These are phyloP conservation scores for Octodonta nipae DNA, from an alignment of 2,888 invertebrate species.

Conservation along the genomic window DNA sequence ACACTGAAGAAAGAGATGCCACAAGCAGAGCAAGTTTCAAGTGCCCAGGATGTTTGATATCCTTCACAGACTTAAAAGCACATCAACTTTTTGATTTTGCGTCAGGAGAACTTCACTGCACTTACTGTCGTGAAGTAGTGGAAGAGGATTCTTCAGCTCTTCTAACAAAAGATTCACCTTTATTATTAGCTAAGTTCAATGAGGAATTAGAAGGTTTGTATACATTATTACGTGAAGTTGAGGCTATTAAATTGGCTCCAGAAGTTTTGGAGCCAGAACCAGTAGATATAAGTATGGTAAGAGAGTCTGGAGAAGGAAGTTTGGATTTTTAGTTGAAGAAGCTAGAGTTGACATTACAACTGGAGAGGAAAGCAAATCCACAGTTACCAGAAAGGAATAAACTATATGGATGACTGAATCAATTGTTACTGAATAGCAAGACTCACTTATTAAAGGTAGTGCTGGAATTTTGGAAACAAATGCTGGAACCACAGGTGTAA, in stretches of 20 bases:
- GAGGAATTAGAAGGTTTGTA: constrained; percentile 89
- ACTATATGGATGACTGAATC: constrained; percentile 95
- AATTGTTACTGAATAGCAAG: too few relatives aligned
- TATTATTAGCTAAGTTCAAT: constrained; percentile 82
- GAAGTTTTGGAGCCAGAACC: constrained; percentile 91
- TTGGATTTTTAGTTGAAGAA: constrained; percentile 64
- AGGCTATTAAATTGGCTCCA: constrained; percentile 80
- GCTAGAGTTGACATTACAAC: constrained; percentile 81
- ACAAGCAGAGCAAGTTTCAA: constrained; percentile 91
- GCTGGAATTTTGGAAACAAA: too few relatives aligned
- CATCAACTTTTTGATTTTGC: constrained; percentile 78
- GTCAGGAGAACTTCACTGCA: constrained; percentile 69
- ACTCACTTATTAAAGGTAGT: too few relatives aligned
- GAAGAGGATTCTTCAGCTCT: constrained; percentile 89
- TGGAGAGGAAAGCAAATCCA: constrained; percentile 46
- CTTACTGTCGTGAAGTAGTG: too few relatives aligned
- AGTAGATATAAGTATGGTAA: constrained; percentile 73
- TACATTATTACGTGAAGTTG: constrained; percentile 75
- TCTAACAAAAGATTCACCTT: constrained; percentile 82
- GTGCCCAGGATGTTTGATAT: constrained; percentile 80
- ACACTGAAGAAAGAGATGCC: constrained; percentile 86
- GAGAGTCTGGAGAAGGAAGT: too few relatives aligned
- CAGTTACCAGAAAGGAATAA: constrained; percentile 61
- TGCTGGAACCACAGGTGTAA: too few relatives aligned
- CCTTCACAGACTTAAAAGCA: constrained; percentile 90